Evolutionary conservation across 53 echinoderm and acorn worm genomes (phyloP).

Genomic region (Holothuria scabra): DNA sequence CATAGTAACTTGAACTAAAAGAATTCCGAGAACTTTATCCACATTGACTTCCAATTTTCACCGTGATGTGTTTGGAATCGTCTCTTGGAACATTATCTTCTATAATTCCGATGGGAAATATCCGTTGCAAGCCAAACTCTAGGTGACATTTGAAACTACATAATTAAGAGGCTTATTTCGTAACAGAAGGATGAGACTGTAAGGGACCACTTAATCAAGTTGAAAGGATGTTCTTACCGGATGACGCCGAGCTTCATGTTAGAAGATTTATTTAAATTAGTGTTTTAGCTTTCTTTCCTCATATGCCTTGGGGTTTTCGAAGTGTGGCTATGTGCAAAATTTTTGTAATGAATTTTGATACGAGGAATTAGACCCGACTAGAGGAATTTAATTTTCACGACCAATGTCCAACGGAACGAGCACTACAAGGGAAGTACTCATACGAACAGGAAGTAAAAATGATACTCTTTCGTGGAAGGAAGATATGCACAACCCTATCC

Average conservation of each 20-base stretch:
- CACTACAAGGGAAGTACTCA: no score
- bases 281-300: neutral
- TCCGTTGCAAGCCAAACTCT: conserved; percentile 26
- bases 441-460: no score
- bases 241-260: conserved; percentile 32
- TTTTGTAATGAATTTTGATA: neutral
- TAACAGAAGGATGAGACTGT: conserved; percentile 25
- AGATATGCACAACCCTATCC: no score
- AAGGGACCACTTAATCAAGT: conserved; percentile 39
- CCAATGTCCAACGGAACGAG: no score
- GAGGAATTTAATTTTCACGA: no score
- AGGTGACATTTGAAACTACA: conserved; percentile 35
- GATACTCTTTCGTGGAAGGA: no score
- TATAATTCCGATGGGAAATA: conserved; percentile 26
- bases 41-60: no score
- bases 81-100: conserved; percentile 12
- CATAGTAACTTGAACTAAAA: no score
- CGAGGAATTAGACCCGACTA: neutral
- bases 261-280: conserved; percentile 18
- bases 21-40: no score
- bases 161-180: conserved; percentile 36
- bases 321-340: neutral
- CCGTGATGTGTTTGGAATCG: neutral
- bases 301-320: neutral
- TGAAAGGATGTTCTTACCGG: conserved; percentile 29